These are phyloP conservation scores for Drosophila orosa DNA, from an alignment of 1,140 invertebrate genomes.

Conservation along the genomic window DNA sequence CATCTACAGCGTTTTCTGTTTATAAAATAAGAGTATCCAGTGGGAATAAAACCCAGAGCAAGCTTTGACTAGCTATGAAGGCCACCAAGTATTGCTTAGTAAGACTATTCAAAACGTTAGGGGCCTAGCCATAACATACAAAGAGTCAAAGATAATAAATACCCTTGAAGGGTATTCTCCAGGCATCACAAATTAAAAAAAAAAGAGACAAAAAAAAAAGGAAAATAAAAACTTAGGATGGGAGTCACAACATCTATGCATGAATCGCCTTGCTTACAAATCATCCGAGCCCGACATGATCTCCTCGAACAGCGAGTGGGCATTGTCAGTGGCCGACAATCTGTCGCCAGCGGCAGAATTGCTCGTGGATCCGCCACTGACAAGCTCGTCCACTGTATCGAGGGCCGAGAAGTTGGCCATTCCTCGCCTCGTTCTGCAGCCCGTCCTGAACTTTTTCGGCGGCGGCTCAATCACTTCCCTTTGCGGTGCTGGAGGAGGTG, in stretches of 20 bases:
- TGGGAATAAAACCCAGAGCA: not conserved
- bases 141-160: slow-evolving; percentile 1
- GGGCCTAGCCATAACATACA: not conserved
- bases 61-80: slow-evolving; percentile 8
- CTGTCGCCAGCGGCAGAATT: slow-evolving; percentile 54
- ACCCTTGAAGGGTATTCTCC: slow-evolving; percentile 6
- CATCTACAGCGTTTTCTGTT: not conserved
- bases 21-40: slow-evolving; percentile 1
- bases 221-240: not conserved
- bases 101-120: not conserved
- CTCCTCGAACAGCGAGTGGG: slow-evolving; percentile 59
- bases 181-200: slow-evolving; percentile 14
- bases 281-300: slow-evolving; percentile 64
- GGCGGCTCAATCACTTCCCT: slow-evolving; percentile 8
- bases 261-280: slow-evolving; percentile 40
- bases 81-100: not conserved
- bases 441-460: slow-evolving; percentile 50
- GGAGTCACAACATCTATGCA: slow-evolving; percentile 16
- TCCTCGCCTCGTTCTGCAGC: slow-evolving; percentile 11
- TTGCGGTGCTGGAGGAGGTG: slow-evolving; percentile 12
- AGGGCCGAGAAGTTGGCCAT: slow-evolving; percentile 23
- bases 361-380: slow-evolving; percentile 45
- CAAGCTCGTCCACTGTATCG: slow-evolving; percentile 51
- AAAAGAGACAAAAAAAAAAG: not conserved
- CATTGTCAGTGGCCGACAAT: slow-evolving; percentile 42